Percentiles rank a stretch among this genome's conserved stretches.
Conservation (phyloP, 2,888 invertebrate species). For the Eilema depressum region DNA sequence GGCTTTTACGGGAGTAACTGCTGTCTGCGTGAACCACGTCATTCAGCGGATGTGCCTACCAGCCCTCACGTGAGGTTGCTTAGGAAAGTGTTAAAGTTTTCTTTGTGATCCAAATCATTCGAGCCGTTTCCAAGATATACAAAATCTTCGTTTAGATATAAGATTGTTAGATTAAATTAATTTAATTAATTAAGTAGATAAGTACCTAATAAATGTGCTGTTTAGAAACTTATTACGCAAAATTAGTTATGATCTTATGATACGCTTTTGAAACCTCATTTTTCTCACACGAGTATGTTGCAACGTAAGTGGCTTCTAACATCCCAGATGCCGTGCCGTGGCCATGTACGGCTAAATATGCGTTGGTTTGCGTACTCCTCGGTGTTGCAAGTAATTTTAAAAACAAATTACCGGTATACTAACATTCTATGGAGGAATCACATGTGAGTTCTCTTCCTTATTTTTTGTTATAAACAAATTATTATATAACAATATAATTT, state of each 20-base stretch:
- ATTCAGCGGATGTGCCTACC: no score
- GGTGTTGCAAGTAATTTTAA: conserved; percentile 8
- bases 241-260: background rate
- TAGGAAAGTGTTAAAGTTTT: no score
- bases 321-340: background rate
- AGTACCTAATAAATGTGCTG: background rate
- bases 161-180: background rate
- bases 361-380: background rate
- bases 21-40: no score
- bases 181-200: background rate
- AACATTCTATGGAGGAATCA: background rate
- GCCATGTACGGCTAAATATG: conserved; percentile 4
- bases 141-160: background rate
- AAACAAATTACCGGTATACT: background rate
- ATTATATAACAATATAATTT: no score
- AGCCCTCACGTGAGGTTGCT: no score
- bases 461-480: no score
- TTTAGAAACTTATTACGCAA: background rate
- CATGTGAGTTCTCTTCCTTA: background rate
- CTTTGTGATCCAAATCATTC: background rate
- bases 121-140: background rate
- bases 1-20: no score
- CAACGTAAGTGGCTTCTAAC: background rate
- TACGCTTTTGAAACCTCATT: background rate
- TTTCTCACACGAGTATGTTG: conserved; percentile 4